These are phyloP conservation scores for Mastomys coucha DNA, from an alignment of 2,113 vertebrate genomes.

Conservation along the genomic window DNA sequence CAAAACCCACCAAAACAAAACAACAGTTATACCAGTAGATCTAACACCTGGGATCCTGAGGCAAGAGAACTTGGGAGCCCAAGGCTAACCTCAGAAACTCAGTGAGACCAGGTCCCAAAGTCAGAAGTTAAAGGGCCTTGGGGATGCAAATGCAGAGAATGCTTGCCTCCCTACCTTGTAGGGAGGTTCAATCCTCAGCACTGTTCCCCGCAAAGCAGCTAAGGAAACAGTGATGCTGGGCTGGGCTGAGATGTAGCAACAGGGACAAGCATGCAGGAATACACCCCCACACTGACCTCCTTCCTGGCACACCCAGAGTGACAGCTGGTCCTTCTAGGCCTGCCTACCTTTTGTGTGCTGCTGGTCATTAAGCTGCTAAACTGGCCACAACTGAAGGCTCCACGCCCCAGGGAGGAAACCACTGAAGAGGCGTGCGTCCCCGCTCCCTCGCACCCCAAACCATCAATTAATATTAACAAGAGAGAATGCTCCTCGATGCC, in stretches of 20 bases:
- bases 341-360: slow-evolving; percentile 29
- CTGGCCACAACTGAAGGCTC: slow-evolving; percentile 80
- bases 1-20: neutral
- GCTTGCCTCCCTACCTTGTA: too few species aligned
- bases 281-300: slow-evolving; percentile 63
- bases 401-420: slow-evolving; percentile 73
- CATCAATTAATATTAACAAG: slow-evolving; percentile 80
- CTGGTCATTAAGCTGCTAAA: slow-evolving; percentile 73
- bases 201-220: neutral
- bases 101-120: neutral
- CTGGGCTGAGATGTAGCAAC: neutral
- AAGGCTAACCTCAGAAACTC: neutral
- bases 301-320: neutral
- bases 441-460: slow-evolving; percentile 62
- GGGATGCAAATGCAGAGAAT: too few species aligned
- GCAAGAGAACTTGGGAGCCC: neutral
- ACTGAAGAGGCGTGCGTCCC: slow-evolving; percentile 74
- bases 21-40: too few species aligned
- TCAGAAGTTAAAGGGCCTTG: neutral
- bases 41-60: neutral
- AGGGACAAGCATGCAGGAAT: neutral
- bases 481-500: neutral
- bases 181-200: neutral
- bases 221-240: neutral
- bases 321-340: neutral